Conservation (phyloP, 2,797 vertebrate species). For the Danio albolineatus region DNA sequence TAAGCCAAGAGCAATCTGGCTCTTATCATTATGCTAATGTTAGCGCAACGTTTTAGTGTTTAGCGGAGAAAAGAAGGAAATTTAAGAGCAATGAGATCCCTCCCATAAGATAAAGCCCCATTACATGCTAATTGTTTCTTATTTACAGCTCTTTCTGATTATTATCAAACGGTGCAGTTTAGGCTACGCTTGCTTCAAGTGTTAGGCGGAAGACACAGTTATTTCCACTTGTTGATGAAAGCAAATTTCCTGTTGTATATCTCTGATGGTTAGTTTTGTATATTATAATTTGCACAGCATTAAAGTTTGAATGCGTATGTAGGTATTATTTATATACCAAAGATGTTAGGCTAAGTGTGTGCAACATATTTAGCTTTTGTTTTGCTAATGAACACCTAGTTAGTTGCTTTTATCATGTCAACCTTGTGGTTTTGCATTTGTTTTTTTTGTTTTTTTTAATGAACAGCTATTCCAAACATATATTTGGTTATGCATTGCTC, state of each 20-base stretch:
- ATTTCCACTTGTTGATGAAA: constrained; percentile 73
- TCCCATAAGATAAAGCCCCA: constrained; percentile 68
- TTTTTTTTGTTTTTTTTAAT: too few species aligned
- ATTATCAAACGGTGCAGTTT: constrained; percentile 57
- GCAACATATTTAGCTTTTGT: not conserved
- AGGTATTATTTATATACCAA: not conserved
- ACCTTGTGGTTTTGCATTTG: constrained; percentile 7
- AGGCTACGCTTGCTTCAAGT: constrained; percentile 42
- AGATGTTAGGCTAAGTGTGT: not conserved
- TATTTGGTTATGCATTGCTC: not conserved
- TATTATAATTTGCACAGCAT: not conserved
- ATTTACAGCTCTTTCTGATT: constrained; percentile 74
- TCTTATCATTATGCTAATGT: constrained; percentile 70
- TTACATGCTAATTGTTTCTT: constrained; percentile 76
- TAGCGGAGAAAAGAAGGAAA: constrained; percentile 59
- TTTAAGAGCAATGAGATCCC: constrained; percentile 66
- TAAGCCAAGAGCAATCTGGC: constrained; percentile 55
- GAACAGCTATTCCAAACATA: too few species aligned
- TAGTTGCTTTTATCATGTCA: not conserved
- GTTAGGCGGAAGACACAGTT: constrained; percentile 43
- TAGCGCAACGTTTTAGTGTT: constrained; percentile 61
- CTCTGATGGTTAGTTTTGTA: constrained; percentile 61
- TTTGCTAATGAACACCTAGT: not conserved
- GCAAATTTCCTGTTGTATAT: constrained; percentile 61
- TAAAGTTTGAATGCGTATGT: not conserved